Evolutionary conservation across 2,113 vertebrate genomes (phyloP).

Genomic region (Dermatemys mawii): DNA sequence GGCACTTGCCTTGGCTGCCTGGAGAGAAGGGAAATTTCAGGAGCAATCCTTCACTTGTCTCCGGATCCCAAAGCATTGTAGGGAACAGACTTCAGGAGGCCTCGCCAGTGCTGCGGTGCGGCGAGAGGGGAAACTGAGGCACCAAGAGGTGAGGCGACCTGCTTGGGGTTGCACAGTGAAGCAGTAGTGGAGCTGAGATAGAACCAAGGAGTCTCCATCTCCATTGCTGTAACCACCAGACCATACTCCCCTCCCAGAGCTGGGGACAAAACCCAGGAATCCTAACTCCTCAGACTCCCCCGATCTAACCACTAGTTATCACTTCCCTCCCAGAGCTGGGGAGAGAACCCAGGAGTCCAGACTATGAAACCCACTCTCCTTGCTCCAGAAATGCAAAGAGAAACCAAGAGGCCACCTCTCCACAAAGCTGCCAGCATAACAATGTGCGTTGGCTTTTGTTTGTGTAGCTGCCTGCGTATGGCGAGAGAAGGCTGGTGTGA

Average conservation of each 20-base stretch:
- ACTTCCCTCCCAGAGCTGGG: not conserved
- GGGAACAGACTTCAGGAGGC: too few relatives aligned
- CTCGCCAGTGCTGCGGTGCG: not conserved
- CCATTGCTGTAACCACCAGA: not conserved
- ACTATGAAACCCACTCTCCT: not conserved
- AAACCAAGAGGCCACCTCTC: not conserved
- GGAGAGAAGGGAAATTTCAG: not conserved
- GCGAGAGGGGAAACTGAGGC: not conserved
- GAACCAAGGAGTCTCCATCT: not conserved
- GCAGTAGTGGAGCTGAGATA: not conserved
- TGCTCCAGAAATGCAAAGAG: not conserved
- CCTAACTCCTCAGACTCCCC: too few relatives aligned
- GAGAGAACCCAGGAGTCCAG: not conserved
- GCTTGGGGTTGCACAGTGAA: not conserved
- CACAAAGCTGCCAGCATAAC: not conserved
- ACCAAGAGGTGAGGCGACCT: not conserved
- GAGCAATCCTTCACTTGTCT: not conserved
- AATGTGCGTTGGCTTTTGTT: not conserved
- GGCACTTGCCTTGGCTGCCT: too few relatives aligned
- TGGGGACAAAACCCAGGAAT: too few relatives aligned
- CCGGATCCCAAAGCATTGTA: not conserved
- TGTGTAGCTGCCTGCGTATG: not conserved
- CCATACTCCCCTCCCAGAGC: too few relatives aligned
- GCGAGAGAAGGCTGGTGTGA: not conserved
- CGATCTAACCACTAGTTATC: not conserved